A percentile compares a stretch with the other conserved stretches of the same genome.
Conservation (phyloP, 53 echinoderm and acorn worm genomes). For the Henricia sp. region DNA sequence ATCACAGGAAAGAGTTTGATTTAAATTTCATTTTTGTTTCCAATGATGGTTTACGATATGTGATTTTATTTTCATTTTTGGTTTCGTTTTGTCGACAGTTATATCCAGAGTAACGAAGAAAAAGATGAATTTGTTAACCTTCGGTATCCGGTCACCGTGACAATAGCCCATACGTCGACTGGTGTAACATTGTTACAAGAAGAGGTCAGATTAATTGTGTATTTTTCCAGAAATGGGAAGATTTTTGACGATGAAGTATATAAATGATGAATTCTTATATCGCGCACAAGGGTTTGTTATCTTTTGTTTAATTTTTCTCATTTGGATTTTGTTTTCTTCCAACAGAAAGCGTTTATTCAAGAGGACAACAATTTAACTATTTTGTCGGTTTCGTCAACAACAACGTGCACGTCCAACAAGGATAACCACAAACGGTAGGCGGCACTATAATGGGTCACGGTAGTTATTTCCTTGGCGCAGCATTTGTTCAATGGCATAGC, state of each 20-base stretch:
- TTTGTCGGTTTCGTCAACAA: not conserved
- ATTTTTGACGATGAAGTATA: no score
- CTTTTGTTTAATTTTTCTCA: not conserved
- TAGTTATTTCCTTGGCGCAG: no score
- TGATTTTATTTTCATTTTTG: no score
- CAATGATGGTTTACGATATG: no score
- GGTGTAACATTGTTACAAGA: not conserved
- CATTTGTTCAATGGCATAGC: no score
- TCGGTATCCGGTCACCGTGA: not conserved
- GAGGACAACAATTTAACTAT: not conserved
- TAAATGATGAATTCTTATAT: no score
- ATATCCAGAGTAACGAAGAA: not conserved
- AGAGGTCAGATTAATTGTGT: not conserved
- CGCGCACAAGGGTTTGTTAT: no score
- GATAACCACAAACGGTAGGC: not conserved
- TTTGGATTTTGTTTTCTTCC: not conserved
- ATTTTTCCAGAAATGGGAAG: no score
- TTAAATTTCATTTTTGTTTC: no score
- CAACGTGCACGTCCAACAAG: not conserved
- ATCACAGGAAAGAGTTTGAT: no score
- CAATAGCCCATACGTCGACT: no score
- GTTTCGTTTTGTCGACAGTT: not conserved
- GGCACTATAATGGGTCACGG: not conserved
- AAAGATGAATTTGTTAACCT: not conserved
- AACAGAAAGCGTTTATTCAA: not conserved